Percentiles rank a stretch among this genome's conserved stretches.
Evolutionary conservation across 2,888 invertebrate species (phyloP).

Genomic region (Leptopilina myrica): DNA sequence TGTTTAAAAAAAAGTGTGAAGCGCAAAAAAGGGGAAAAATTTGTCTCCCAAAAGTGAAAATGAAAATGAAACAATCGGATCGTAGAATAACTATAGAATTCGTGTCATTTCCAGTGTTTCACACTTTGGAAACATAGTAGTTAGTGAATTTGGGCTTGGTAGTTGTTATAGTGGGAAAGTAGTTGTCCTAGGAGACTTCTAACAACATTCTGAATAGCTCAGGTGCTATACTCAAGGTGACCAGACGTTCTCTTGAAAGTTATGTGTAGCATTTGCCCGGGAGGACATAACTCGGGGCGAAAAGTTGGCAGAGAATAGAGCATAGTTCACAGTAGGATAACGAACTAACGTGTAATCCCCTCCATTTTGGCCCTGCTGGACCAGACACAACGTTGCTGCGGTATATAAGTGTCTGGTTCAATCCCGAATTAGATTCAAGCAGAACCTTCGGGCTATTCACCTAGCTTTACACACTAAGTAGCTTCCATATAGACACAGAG

Average conservation of each 20-base stretch:
- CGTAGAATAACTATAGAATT: neutral
- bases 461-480: conserved; percentile 24
- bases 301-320: conserved; percentile 62
- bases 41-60: too few species aligned
- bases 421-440: conserved; percentile 29
- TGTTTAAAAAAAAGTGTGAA: too few species aligned
- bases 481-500: neutral
- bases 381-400: neutral
- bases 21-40: too few species aligned
- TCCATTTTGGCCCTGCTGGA: conserved; percentile 4
- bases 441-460: conserved; percentile 5
- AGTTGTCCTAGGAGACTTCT: conserved; percentile 23
- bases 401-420: conserved; percentile 3
- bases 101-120: conserved; percentile 16
- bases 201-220: conserved; percentile 26
- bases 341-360: conserved; percentile 30
- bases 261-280: conserved; percentile 62
- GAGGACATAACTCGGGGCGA: conserved; percentile 63
- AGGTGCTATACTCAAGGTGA: conserved; percentile 28
- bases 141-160: neutral
- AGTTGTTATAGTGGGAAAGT: conserved; percentile 12
- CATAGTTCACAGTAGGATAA: conserved; percentile 43
- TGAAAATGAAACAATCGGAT: neutral
- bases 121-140: conserved; percentile 18
- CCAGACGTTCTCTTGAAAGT: conserved; percentile 52